phyloP scores from a whole-genome alignment of 2,113 vertebrate genomes.

The Neofelis nebulosa region DNA sequence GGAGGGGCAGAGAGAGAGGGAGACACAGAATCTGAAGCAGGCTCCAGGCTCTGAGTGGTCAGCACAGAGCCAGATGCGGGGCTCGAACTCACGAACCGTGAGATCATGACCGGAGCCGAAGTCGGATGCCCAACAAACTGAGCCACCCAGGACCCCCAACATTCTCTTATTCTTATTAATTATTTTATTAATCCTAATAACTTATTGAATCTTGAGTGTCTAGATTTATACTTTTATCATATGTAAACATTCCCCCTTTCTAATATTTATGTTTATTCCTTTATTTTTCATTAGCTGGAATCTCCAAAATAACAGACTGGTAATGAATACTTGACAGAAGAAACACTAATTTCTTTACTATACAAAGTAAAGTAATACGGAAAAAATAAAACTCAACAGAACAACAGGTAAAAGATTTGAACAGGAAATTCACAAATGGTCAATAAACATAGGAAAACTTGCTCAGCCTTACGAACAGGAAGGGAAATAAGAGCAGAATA shows the following conservation, averaged over 20 bases:
- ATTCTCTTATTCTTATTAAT: background rate
- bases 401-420: background rate
- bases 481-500: background rate
- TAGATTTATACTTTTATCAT: background rate
- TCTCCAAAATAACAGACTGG: background rate
- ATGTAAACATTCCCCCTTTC: background rate
- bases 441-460: background rate
- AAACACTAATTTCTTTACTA: background rate
- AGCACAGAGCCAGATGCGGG: too few species aligned
- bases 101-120: too few species aligned
- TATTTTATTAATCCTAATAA: background rate
- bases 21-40: too few species aligned
- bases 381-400: slow-evolving; percentile 20
- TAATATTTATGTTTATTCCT: background rate
- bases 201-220: background rate
- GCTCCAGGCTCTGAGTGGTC: too few species aligned
- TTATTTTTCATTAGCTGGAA: slow-evolving; percentile 19
- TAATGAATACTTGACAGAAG: background rate
- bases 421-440: background rate
- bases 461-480: background rate
- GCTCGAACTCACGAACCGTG: too few species aligned
- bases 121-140: too few species aligned
- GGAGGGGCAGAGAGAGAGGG: too few species aligned
- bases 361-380: background rate
- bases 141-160: too few species aligned